Evolutionary conservation across 1,140 invertebrate species (phyloP).

Genomic region (Dreissena polymorpha): DNA sequence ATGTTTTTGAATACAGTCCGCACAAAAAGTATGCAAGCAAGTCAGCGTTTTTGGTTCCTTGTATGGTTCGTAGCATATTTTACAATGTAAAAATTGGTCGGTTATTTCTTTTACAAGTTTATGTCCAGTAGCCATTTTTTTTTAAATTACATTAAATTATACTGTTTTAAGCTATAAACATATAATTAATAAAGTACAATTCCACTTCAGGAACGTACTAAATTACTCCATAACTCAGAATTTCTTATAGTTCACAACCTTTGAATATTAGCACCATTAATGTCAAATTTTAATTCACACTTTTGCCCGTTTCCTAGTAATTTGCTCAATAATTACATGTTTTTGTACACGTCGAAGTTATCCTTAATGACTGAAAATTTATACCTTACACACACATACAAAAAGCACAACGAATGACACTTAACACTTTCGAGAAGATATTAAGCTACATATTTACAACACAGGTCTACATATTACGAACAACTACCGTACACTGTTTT

Average conservation of each 20-base stretch:
- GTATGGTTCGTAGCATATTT: constrained; percentile 79
- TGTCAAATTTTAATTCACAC: background rate
- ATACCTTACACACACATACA: background rate
- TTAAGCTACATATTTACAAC: background rate
- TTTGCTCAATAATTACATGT: background rate
- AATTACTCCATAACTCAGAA: background rate
- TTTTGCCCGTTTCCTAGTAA: background rate
- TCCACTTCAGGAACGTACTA: background rate
- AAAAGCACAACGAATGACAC: background rate
- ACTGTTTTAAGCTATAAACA: background rate
- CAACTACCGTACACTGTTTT: background rate
- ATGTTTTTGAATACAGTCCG: constrained; percentile 84
- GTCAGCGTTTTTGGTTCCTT: constrained; percentile 89
- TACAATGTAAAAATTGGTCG: constrained; percentile 80
- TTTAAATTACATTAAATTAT: background rate
- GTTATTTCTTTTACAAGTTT: constrained; percentile 79
- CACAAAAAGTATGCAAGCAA: constrained; percentile 96
- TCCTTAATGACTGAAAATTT: background rate
- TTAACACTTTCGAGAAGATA: background rate
- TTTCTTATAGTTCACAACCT: background rate
- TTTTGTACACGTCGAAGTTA: background rate
- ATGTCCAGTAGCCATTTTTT: constrained; percentile 71
- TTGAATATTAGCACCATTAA: background rate
- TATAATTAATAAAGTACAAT: background rate
- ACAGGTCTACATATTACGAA: background rate